Evolutionary conservation across 1,140 invertebrate species (phyloP), one percentile per base, ranked within the genome.

Genomic region (Drosophila lacertosa): DNA sequence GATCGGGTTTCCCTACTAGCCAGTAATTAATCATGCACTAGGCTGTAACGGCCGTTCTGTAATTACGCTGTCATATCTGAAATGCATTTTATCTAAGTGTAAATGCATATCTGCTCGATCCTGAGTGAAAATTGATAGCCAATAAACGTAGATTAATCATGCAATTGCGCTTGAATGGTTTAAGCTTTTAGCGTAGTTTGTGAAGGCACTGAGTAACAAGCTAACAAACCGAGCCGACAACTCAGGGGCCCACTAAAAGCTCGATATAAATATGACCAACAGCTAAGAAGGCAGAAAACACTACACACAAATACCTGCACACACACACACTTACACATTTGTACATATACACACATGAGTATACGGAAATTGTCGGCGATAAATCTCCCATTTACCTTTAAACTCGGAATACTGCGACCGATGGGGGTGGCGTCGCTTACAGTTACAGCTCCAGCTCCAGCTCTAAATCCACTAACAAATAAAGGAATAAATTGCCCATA

Each of bases 391-490:
- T 84, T 84, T 84, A 84, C 81, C 81, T 84, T 84, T 84, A 84
- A 84, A 84, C 82, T 84, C 81, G 74, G 81, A 84, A 84, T 84
- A 84, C 77, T 70, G 72, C 73, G 54, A 74, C 68, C 74, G 57
- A 82, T 74, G 69, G 55, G 40, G 26, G 39, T 24, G 58, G 54
- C 62, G 29, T 69, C 66, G 63, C 44, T 77, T 67, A 66, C 78
- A 73, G 63, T 68, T 81, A 72, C 77, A 78, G 51, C 32, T 70
- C 55, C 77, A 78, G 51, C 32, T 70, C 55, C 51, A 70, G 67
- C 80, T 77, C 83, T 83, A 84, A 84, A 84, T 84, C 81, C 81
- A 84, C 81, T 84, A 84, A 84, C 81, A 84, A 84, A 84, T 86
- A 84, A 84, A 77, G 81, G 77, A 84, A 84, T 84, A 84, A 84